These are phyloP conservation scores for Lepeophtheirus salmonis DNA, from an alignment of 1,140 invertebrate species.

Conservation along the genomic window DNA sequence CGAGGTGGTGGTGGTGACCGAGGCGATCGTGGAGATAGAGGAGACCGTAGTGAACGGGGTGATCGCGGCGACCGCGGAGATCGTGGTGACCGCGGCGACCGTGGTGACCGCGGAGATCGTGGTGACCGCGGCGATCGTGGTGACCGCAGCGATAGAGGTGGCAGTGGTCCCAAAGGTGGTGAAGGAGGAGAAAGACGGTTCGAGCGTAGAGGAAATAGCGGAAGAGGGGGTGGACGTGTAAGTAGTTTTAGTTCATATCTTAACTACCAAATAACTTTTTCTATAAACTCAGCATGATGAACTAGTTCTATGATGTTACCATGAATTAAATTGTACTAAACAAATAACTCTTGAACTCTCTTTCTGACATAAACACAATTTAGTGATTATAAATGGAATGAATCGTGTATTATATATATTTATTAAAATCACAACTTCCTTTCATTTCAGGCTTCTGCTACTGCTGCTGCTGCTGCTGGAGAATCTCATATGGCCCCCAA, in stretches of 20 bases:
- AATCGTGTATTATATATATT: background rate
- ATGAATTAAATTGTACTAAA: background rate
- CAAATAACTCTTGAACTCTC: conserved; percentile 2
- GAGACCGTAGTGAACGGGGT: conserved; percentile 25
- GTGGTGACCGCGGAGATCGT: conserved; percentile 23
- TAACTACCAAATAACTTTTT: too few relatives aligned
- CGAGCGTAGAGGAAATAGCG: conserved; percentile 7
- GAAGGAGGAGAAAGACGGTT: conserved; percentile 18
- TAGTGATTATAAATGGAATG: background rate
- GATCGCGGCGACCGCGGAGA: conserved; percentile 20
- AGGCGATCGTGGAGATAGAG: conserved; percentile 21
- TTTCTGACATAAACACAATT: background rate
- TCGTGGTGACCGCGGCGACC: conserved; percentile 20
- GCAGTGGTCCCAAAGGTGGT: conserved; percentile 19
- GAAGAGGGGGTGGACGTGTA: background rate
- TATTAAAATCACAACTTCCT: conserved; percentile 7
- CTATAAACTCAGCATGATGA: background rate
- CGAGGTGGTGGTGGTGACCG: conserved; percentile 26
- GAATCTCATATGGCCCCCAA: conserved; percentile 51
- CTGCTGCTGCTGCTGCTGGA: too few relatives aligned
- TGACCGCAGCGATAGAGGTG: conserved; percentile 25
- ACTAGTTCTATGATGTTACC: background rate
- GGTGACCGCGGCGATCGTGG: conserved; percentile 27
- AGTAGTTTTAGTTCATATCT: too few relatives aligned
- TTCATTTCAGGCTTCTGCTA: conserved; percentile 19